Percentiles rank a stretch among this genome's conserved stretches.
These are phyloP conservation scores for Eurypyga helias DNA, from an alignment of 2,113 vertebrate genomes.

Conservation along the genomic window DNA sequence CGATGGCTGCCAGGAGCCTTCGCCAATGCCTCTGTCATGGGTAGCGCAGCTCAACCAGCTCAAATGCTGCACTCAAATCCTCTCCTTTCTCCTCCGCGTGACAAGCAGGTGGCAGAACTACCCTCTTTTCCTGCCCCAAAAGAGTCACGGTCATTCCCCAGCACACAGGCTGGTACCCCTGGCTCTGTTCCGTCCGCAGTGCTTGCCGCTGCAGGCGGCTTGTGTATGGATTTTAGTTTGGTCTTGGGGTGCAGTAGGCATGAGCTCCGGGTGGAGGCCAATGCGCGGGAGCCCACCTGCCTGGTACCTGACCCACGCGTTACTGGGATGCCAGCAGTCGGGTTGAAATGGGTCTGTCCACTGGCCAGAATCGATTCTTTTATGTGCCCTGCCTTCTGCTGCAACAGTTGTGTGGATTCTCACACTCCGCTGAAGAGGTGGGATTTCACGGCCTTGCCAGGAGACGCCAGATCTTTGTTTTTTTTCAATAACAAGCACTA, in stretches of 20 bases:
- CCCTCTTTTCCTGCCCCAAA: neutral
- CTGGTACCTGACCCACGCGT: neutral
- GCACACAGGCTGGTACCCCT: neutral
- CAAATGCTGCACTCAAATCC: neutral
- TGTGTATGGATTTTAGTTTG: neutral
- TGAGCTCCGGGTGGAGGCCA: fast-evolving
- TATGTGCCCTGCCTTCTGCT: neutral
- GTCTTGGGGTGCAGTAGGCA: neutral
- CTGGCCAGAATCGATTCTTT: neutral
- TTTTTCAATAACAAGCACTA: neutral
- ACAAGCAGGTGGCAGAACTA: neutral
- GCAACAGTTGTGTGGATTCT: neutral
- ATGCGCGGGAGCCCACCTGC: fast-evolving
- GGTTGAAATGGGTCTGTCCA: neutral
- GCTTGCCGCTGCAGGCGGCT: neutral
- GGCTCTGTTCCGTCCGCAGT: neutral
- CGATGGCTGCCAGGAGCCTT: neutral
- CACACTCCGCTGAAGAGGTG: neutral
- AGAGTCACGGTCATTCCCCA: neutral
- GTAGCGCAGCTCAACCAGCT: neutral
- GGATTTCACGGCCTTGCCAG: neutral
- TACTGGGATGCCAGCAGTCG: neutral
- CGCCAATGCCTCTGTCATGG: neutral
- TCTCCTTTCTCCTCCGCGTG: neutral
- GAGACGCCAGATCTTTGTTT: neutral